Base-by-base conservation (phyloP, 2,797 vertebrate genomes). In the Menidia menidia region DNA sequence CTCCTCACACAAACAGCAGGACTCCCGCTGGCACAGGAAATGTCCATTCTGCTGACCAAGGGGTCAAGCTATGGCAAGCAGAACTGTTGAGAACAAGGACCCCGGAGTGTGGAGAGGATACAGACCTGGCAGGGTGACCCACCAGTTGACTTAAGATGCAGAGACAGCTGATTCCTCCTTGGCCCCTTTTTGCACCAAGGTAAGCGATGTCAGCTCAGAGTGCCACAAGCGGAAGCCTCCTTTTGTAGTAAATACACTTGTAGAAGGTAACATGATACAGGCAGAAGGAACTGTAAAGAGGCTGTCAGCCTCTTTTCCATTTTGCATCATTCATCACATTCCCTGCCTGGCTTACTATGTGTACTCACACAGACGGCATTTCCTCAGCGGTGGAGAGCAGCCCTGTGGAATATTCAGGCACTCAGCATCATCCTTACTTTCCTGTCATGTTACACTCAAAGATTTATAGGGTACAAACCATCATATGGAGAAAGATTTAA, bases 291-390 rank as follows among this genome's bases (percentile, higher is more conserved):
- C 69, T 64, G 72, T 65, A 73, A 43, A 61, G 70, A 85, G 71
- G 66, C 64, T 77, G 65, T 75, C 30, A 5, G 44, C 76, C 81
- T 79, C 74, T 78, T 87, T 82, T 66, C 25, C 67, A 52, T 79
- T 83, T 60, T 87, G 82, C 80, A 87, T 90, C 84, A 86, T 90
- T 91, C 83, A 86, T 88, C 9, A 43, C 32, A 32, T 61, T 68
- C 50, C 41, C 62, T 7, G 0, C 48, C 64, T 32, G 5, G 2
- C 33, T 52, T 13, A 4, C 65, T 32, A 31, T 16, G 35, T 12
- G 9, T 19, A 30, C 16, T 18, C 14, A 53, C 44, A 44, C 33
- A 54, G 2, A 25, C 1, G 4, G 44, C 16, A 3, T 56, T 35
- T 19, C 56, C 56, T 43, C 39, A 15, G 59, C 66, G 45, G 58